A percentile compares a stretch with the other conserved stretches of the same genome.
Evolutionary conservation across 2,888 invertebrate genomes (phyloP).

Genomic region (Apomyelois bistriatella): DNA sequence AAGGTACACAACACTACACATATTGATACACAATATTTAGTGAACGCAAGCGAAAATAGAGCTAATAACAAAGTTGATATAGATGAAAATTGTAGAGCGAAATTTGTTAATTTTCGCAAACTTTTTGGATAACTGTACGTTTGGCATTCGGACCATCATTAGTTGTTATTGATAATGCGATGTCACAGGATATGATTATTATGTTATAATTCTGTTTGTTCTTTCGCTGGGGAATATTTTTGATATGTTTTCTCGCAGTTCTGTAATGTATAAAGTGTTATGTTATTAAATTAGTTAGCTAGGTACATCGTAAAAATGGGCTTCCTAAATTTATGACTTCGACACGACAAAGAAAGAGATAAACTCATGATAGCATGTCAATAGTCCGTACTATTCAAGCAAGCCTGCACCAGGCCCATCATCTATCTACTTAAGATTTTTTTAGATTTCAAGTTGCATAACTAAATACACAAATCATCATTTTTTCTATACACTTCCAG

Average conservation of each 20-base stretch:
- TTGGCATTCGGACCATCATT: slow-evolving; percentile 59
- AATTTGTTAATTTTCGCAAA: slow-evolving; percentile 14
- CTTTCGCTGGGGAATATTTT: slow-evolving; percentile 20
- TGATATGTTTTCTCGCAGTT: slow-evolving; percentile 24
- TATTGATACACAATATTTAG: neutral
- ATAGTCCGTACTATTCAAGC: too few relatives aligned
- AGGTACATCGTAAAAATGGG: too few relatives aligned
- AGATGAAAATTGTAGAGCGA: neutral
- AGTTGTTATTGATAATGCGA: slow-evolving; percentile 58
- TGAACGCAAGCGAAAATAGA: neutral
- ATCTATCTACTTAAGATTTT: too few relatives aligned
- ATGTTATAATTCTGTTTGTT: slow-evolving; percentile 26
- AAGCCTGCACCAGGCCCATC: too few relatives aligned
- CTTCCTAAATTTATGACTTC: too few relatives aligned
- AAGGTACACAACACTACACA: slow-evolving; percentile 30
- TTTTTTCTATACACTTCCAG: slow-evolving; percentile 6
- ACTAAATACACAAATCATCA: neutral
- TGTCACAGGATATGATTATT: slow-evolving; percentile 38
- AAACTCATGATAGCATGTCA: too few relatives aligned
- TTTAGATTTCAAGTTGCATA: neutral
- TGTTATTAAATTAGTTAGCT: too few relatives aligned
- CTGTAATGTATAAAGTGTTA: neutral
- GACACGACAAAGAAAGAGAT: too few relatives aligned
- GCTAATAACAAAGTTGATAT: neutral
- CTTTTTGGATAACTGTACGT: slow-evolving; percentile 29